Percentiles rank a stretch among this genome's conserved stretches.
Conservation (phyloP, 2,888 invertebrate genomes). For the Nomada ferruginata region DNA sequence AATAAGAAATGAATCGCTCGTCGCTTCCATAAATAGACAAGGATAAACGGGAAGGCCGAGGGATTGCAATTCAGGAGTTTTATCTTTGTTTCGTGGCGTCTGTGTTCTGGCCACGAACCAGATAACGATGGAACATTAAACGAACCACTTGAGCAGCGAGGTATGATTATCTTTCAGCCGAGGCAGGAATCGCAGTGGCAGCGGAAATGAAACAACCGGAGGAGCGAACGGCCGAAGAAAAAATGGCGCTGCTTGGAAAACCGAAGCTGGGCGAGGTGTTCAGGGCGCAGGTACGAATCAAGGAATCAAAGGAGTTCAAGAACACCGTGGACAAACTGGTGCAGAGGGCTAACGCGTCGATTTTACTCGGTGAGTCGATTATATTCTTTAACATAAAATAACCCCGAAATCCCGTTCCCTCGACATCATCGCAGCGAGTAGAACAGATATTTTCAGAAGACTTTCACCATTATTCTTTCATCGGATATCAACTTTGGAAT, state of each 20-base stretch:
- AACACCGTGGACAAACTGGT: slow-evolving; percentile 99
- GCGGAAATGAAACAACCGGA: slow-evolving; percentile 88
- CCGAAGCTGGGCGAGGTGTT: slow-evolving; percentile 95
- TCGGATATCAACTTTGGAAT: neutral
- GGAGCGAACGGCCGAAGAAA: slow-evolving; percentile 92
- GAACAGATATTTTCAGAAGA: neutral
- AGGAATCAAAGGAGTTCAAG: slow-evolving; percentile 99
- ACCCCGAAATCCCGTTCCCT: no score
- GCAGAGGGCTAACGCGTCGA: slow-evolving; percentile 97
- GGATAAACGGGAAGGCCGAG: no score
- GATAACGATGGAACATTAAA: neutral
- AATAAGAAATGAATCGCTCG: no score
- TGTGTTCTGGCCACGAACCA: slow-evolving; percentile 5
- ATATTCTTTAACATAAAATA: neutral
- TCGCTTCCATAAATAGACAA: no score
- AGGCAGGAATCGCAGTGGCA: slow-evolving; percentile 87
- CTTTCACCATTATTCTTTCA: neutral
- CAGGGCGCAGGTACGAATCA: slow-evolving; percentile 94
- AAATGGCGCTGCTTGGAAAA: slow-evolving; percentile 94
- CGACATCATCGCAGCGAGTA: no score
- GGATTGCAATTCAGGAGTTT: neutral
- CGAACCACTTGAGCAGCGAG: slow-evolving; percentile 48
- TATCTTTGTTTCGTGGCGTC: no score
- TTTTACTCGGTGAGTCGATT: slow-evolving; percentile 88
- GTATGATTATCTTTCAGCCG: slow-evolving; percentile 75